phyloP scores from a whole-genome alignment of 2,797 vertebrate species.

The Chelmon rostratus region DNA sequence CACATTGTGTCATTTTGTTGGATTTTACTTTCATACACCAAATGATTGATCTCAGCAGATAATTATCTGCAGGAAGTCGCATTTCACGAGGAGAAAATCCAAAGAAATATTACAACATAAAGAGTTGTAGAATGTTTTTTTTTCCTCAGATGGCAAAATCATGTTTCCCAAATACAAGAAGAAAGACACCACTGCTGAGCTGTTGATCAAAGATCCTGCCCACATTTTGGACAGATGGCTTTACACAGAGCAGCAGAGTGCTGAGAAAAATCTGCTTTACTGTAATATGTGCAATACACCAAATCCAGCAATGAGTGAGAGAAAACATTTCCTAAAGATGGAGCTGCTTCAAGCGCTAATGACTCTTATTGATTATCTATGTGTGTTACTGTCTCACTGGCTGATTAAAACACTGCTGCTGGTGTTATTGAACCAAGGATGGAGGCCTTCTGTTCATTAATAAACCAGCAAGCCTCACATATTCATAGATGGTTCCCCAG shows the following conservation, averaged over 20 bases:
- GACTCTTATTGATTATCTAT: background rate
- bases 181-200: background rate
- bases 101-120: background rate
- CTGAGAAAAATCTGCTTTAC: background rate
- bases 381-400: background rate
- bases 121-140: background rate
- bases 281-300: background rate
- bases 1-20: background rate
- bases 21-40: background rate
- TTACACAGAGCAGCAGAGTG: background rate
- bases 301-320: background rate
- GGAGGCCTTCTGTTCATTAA: background rate
- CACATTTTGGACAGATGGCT: background rate
- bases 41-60: background rate
- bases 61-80: background rate
- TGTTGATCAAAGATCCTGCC: background rate
- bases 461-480: slow-evolving; percentile 11
- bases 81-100: background rate
- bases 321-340: background rate
- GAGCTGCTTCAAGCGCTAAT: background rate
- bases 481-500: background rate
- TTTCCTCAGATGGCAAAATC: background rate
- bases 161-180: background rate
- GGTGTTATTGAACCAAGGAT: background rate
- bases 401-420: background rate